phyloP scores from a whole-genome alignment of 2,113 vertebrate genomes.

The Hucho hucho region DNA sequence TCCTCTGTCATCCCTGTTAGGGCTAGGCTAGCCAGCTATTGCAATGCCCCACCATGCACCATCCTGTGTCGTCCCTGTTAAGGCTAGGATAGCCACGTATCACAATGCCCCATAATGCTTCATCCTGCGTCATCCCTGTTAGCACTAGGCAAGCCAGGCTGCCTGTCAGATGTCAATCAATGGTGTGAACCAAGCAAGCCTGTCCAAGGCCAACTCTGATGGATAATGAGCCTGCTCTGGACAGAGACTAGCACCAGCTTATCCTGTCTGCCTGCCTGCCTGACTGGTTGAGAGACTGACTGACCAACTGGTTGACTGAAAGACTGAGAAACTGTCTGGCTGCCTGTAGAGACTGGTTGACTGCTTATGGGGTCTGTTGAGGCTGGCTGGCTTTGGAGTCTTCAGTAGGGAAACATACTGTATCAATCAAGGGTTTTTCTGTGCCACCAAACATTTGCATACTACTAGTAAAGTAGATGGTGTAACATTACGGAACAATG shows the following conservation, averaged over 20 bases:
- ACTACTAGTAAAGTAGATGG: too few relatives aligned
- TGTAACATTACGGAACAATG: too few relatives aligned
- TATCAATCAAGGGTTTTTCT: not conserved
- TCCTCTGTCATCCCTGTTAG: not conserved
- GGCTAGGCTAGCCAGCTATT: not conserved
- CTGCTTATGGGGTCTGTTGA: not conserved
- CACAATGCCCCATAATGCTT: conserved; percentile 7
- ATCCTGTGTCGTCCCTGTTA: conserved; percentile 3
- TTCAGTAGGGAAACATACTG: not conserved
- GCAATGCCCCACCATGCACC: conserved; percentile 27
- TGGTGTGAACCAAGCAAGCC: too few relatives aligned
- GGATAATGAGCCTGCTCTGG: too few relatives aligned
- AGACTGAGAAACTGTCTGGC: too few relatives aligned
- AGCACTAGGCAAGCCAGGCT: not conserved
- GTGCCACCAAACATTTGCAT: too few relatives aligned
- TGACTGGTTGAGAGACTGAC: not conserved
- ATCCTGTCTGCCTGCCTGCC: too few relatives aligned
- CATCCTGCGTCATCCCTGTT: not conserved
- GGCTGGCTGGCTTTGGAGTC: not conserved
- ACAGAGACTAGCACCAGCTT: too few relatives aligned
- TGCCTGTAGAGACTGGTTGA: not conserved
- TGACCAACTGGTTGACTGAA: not conserved
- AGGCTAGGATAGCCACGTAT: not conserved
- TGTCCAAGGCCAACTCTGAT: too few relatives aligned
- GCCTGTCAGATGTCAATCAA: too few relatives aligned